Evolutionary conservation across 2,113 vertebrate species (phyloP).

Genomic region (Brienomyrus longianalis): DNA sequence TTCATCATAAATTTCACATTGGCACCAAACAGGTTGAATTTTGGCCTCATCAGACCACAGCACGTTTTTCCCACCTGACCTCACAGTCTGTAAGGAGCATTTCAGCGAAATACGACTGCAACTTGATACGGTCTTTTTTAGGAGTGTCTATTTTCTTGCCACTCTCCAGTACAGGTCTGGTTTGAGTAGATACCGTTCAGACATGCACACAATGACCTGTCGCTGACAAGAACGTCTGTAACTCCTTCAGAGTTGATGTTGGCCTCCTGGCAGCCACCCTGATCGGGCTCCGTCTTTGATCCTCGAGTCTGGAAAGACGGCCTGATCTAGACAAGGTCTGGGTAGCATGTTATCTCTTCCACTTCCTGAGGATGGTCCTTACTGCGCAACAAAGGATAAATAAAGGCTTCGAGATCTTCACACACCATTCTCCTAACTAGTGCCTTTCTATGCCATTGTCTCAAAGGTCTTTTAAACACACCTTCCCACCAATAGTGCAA

Average conservation of each 20-base stretch:
- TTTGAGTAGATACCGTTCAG: background rate
- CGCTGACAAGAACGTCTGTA: background rate
- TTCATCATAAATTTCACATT: background rate
- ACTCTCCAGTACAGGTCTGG: background rate
- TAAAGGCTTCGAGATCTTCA: background rate
- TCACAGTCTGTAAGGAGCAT: background rate
- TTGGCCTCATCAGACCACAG: background rate
- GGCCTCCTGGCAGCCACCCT: background rate
- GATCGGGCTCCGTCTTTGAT: background rate
- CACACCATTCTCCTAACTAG: background rate
- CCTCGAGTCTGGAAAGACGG: background rate
- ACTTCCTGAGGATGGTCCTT: background rate
- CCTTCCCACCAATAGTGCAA: no score
- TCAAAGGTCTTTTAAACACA: background rate
- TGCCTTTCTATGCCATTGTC: background rate
- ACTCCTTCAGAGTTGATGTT: background rate
- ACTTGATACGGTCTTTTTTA: background rate
- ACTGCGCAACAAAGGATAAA: background rate
- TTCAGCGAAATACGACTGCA: background rate
- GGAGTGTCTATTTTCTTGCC: background rate
- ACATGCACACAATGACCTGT: background rate
- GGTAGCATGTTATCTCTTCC: background rate
- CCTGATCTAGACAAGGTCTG: background rate
- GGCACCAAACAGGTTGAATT: background rate
- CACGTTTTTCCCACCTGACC: background rate